Evolutionary conservation across 1,140 invertebrate species (phyloP), one percentile per base, ranked within the genome.

Genomic region (Cydia strobilella): DNA sequence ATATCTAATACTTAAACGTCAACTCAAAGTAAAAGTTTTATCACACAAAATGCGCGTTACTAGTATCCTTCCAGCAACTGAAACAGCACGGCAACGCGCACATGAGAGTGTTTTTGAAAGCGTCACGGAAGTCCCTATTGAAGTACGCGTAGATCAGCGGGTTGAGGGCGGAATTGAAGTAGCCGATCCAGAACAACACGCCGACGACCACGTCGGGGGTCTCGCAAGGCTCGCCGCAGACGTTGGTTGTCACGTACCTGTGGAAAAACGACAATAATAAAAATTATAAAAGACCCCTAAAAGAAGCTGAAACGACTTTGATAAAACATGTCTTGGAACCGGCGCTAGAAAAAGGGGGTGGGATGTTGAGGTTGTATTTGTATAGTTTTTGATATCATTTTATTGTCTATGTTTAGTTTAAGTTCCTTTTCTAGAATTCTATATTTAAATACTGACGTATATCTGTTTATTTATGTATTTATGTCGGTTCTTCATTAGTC

Each of bases 131-230:
- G 91, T 99, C 99, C 27, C 98, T 95, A 93, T 99, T 99, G 94
- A 99, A 99, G 93, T 99, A 99, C 77, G 98, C 98, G 93, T 99
- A 99, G 83, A 99, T 99, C 75, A 99, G 94, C 0, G 98, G 98
- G 93, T 99, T 99, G 27, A 99, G 94, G 31, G 97, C 98, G n/a
- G 98, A 99, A 93, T 99, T 99, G 94, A 98, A 98, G 93, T 97
- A 97, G 48, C 96, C 96, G 80, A 97, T 96, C 96, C 96, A 97
- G 91, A 97, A 97, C 1, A 97, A 92, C 31, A 97, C 94, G n/a
- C 95, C 94, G 0, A 97, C 96, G 0, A 98, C 95, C n/a, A 96
- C 94, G 62, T 96, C 95, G 0, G 98, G 97, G 74, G 96, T 97
- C 39, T 96, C 94, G 84, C 97, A 98, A 0, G 95, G 93, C 23